Evolutionary conservation across 2,113 vertebrate species (phyloP), one percentile per base, ranked within the genome.

Genomic region (Climacteris rufus): DNA sequence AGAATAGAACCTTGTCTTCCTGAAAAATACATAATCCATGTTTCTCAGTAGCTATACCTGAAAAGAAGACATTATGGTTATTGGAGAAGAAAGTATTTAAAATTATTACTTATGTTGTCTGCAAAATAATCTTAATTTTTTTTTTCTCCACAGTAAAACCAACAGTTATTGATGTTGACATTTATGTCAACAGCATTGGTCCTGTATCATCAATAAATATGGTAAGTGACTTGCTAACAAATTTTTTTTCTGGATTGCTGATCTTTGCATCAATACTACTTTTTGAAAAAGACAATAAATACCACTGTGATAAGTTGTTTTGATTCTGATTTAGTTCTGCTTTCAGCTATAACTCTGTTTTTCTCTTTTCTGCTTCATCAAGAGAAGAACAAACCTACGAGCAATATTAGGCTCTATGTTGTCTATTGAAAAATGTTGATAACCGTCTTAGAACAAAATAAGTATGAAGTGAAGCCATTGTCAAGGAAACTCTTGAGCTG

Each of bases 121-220:
- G 24, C 30, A 52, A 74, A 88, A 56, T 91, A 63, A 54, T 84
- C 10, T 22, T 6, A 80, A 10, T 69, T 93, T 60, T 97, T 66
- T 83, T 95, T 97, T 86, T 96, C 59, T 95, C 87, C 90, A 64
- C 98, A 99, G 99, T 98, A 82, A 99, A 99, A 97, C 99, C 99
- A 15, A 99, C 99, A 5, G 97, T 99, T 57, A 99, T 99, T 63
- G 99, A 99, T 50, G 99, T 99, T 40, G 99, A 99, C 97, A 99
- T 99, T 96, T 99, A 98, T 75, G 99, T 99, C 87, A 99, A 99
- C 98, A 99, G 99, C 98, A 99, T 99, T 47, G 99, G 99, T 47
- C 99, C 99, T 1, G 99, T 99, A 78, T 99, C 99, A 11, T 99
- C 99, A 42, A 99, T 99, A 97, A 99, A 99, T 95, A 99, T 99